phyloP scores from a whole-genome alignment of 1,140 invertebrate species.

The Mycetomoellerius zeteki region DNA sequence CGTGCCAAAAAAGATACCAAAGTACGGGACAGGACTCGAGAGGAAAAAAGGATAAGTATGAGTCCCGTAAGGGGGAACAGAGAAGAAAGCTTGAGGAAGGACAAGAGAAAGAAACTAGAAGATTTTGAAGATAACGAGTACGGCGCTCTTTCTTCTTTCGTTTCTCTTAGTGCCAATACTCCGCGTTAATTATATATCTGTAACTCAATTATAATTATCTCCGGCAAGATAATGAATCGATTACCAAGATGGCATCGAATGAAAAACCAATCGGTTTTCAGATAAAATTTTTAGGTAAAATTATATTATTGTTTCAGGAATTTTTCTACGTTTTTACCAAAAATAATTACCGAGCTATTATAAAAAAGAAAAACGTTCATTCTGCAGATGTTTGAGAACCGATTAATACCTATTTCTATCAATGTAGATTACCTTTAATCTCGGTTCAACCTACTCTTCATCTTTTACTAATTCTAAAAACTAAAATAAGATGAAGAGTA shows the following conservation, averaged over 20 bases:
- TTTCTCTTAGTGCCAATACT: conserved; percentile 70
- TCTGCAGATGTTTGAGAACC: neutral
- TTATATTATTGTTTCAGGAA: neutral
- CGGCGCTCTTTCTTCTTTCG: conserved; percentile 71
- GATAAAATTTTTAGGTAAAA: conserved; percentile 23
- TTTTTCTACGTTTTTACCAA: neutral
- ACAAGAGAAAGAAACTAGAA: conserved; percentile 46
- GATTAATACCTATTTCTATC: too few species aligned
- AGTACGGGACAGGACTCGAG: conserved; percentile 8
- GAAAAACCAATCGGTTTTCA: conserved; percentile 42
- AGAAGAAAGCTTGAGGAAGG: conserved; percentile 35
- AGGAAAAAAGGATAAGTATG: conserved; percentile 58
- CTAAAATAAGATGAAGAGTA: too few species aligned
- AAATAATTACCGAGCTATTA: neutral
- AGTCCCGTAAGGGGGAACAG: conserved; percentile 55
- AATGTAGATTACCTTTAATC: too few species aligned
- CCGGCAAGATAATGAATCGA: conserved; percentile 77
- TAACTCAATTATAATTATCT: conserved; percentile 79
- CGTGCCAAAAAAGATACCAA: conserved; percentile 62
- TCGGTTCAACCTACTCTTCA: too few species aligned
- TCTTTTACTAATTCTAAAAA: too few species aligned
- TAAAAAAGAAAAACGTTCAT: neutral
- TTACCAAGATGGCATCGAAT: conserved; percentile 70
- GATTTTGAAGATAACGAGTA: conserved; percentile 80
- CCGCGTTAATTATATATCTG: conserved; percentile 79